Percentiles rank a stretch among this genome's conserved stretches.
These are phyloP conservation scores for Buathra laborator DNA, from an alignment of 2,888 invertebrate genomes.

Conservation along the genomic window DNA sequence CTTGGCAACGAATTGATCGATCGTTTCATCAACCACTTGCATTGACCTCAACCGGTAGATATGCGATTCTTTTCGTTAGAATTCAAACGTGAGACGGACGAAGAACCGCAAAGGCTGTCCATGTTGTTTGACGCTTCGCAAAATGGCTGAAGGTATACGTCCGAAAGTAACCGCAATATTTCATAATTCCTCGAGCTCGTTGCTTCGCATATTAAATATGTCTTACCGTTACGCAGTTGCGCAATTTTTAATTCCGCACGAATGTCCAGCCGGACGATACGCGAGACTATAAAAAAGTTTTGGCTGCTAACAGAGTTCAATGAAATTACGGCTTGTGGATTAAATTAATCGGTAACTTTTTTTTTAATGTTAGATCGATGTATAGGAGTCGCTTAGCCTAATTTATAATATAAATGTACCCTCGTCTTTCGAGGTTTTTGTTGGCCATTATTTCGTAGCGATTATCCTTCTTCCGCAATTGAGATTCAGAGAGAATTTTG, in stretches of 20 bases:
- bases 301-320: constrained; percentile 19
- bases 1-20: constrained; percentile 47
- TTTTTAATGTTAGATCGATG: neutral
- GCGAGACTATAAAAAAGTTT: neutral
- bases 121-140: neutral
- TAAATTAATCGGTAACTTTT: neutral
- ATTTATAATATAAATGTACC: no score
- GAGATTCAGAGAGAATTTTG: no score
- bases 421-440: no score
- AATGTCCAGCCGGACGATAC: neutral
- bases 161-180: constrained; percentile 61
- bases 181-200: constrained; percentile 57
- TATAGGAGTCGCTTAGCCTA: no score
- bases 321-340: neutral
- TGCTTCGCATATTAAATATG: constrained; percentile 65
- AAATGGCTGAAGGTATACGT: constrained; percentile 49
- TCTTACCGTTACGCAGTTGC: constrained; percentile 57
- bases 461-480: no score
- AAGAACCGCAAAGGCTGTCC: constrained; percentile 53
- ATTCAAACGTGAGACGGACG: constrained; percentile 37
- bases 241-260: constrained; percentile 44
- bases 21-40: neutral
- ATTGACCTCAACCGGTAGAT: neutral
- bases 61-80: neutral
- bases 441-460: no score